Base-by-base conservation (phyloP, 2,888 invertebrate species). In the Polia nebulosa region DNA sequence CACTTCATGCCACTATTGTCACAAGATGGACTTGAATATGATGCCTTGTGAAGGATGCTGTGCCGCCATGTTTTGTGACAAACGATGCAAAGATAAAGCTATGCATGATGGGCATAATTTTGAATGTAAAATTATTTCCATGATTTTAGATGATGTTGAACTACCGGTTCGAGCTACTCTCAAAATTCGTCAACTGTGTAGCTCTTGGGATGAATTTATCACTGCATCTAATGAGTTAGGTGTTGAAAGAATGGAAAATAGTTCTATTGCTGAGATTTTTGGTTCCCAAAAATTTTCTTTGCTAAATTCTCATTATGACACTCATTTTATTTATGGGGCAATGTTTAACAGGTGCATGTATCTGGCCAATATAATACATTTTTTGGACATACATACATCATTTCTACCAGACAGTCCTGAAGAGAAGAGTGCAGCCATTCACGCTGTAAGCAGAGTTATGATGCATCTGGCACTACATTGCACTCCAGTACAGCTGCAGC, bases 141-240 rank as follows among this genome's bases (percentile, higher is more conserved):
- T 34, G 0, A 2, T 64, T 1, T 0, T 22, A 0, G 15, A 27
- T 11, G 34, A 55, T 11, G n/a, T 45, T 32, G 32, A 51, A 13
- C 20, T 59, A 15, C 34, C 66, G 1, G 17, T 76, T 20, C 53
- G 39, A 62, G 44, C 60, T 34, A 25, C 59, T 45, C 15, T 73
- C 9, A 73, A 73, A 65, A 66, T 73, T 11, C 75, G 72, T 34
- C 44, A 56, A 51, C 39, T 66, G 27, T 74, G 75, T 39, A 32
- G 22, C 25, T 74, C 72, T 36, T 72, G 72, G 72, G 67, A 74
- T 20, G 72, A 75, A n/a, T 67, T 73, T 9, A 75, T 73, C 20
- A n/a, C 39, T 13, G 75, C 59, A 39, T 73, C 72, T 13, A 7
- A 76, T 27, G 45, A 53, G 27, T 53, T 74, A 47, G 73, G 73